Evolutionary conservation across 92 coral and sea anemone species (phyloP).

Genomic region (Paramuricea clavata): DNA sequence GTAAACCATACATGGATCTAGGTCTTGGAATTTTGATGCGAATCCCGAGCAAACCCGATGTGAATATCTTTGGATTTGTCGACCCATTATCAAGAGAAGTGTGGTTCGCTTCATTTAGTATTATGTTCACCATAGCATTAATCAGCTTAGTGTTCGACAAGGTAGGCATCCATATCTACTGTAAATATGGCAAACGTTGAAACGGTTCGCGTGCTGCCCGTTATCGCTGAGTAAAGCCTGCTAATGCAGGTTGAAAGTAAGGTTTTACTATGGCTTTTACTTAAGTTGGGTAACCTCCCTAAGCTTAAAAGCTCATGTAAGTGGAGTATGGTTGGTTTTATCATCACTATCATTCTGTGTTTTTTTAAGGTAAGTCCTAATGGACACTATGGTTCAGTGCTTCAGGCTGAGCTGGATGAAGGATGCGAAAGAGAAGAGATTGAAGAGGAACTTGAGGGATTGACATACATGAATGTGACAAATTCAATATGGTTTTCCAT

Average conservation of each 20-base stretch:
- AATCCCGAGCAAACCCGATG: conserved; percentile 13
- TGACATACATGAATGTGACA: conserved; percentile 74
- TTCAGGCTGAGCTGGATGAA: conserved; percentile 63
- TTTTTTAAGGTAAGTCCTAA: conserved; percentile 69
- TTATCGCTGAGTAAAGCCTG: too few species aligned
- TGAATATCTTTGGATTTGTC: conserved; percentile 86
- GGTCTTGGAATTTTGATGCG: conserved; percentile 83
- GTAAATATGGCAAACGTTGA: too few species aligned
- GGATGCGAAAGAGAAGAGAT: conserved; percentile 52
- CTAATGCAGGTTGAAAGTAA: too few species aligned
- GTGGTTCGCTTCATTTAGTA: conserved; percentile 68
- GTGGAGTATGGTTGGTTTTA: too few species aligned
- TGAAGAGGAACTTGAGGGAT: conserved; percentile 69
- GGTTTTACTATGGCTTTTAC: too few species aligned
- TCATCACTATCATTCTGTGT: too few species aligned
- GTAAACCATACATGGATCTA: conserved; percentile 83
- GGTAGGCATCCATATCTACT: too few species aligned
- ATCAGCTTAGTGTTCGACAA: conserved; percentile 74
- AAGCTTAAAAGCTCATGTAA: too few species aligned
- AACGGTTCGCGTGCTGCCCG: too few species aligned
- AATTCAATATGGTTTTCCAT: conserved; percentile 90
- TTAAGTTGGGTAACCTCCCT: too few species aligned
- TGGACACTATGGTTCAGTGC: conserved; percentile 84
- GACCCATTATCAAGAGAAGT: conserved; percentile 83
- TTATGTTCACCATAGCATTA: conserved; percentile 73